A percentile compares a stretch with the other conserved stretches of the same genome.
These are phyloP conservation scores for Alcedo atthis DNA, from an alignment of 2,797 vertebrate genomes.

Conservation along the genomic window DNA sequence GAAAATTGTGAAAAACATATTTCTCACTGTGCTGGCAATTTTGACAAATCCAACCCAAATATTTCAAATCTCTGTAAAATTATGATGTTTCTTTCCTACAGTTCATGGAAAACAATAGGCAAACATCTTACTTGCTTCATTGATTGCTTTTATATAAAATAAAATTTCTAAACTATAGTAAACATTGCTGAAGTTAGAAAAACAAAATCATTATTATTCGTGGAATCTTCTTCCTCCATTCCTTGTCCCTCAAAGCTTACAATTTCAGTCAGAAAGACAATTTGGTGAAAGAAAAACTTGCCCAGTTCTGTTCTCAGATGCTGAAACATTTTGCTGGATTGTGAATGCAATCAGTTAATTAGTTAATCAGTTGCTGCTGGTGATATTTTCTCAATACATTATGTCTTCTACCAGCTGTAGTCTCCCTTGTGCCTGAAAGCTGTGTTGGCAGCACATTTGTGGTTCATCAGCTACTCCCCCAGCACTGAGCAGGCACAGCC, in stretches of 20 bases:
- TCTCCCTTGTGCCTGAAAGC: neutral
- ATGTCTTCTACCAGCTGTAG: neutral
- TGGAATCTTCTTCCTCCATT: neutral
- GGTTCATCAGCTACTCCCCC: neutral
- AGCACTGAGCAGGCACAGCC: neutral
- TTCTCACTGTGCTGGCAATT: neutral
- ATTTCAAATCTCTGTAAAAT: neutral
- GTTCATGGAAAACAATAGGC: neutral
- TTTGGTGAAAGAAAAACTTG: neutral
- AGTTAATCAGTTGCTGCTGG: neutral
- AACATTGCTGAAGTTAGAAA: neutral
- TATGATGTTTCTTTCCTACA: neutral
- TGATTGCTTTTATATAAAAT: neutral
- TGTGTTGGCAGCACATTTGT: neutral
- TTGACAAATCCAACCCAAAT: neutral
- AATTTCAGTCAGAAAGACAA: neutral
- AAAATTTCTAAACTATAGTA: neutral
- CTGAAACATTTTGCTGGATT: neutral
- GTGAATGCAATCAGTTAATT: neutral
- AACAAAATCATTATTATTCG: neutral
- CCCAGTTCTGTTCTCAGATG: neutral
- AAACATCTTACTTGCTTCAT: neutral
- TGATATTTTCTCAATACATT: neutral
- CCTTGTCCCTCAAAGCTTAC: neutral
- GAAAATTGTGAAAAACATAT: neutral